Percentiles rank a stretch among this genome's conserved stretches.
phyloP scores from a whole-genome alignment of 2,888 invertebrate species.

The Leptopilina drosophilae region DNA sequence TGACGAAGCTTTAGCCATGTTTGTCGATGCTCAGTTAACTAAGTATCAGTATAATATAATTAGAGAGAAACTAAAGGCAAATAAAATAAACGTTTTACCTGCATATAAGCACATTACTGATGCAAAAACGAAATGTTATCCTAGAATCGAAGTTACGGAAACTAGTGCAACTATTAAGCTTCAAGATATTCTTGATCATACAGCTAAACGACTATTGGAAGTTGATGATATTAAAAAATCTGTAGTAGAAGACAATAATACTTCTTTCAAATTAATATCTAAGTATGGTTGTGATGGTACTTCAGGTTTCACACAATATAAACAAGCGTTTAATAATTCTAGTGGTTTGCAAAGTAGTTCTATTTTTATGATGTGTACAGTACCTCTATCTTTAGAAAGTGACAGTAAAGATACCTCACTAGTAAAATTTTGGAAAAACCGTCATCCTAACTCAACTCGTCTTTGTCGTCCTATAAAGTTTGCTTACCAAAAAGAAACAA shows the following conservation, averaged over 20 bases:
- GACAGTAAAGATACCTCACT: neutral
- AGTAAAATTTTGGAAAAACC: neutral
- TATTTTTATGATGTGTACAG: constrained; percentile 7
- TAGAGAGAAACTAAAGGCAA: neutral
- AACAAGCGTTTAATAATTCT: constrained; percentile 13
- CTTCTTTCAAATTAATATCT: constrained; percentile 4
- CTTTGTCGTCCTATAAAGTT: neutral
- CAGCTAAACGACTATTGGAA: neutral
- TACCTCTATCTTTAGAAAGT: neutral
- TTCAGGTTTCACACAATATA: constrained; percentile 35
- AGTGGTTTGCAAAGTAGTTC: neutral
- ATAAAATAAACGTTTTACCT: neutral
- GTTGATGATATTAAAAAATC: neutral
- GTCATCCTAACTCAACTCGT: neutral
- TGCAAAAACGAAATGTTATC: neutral
- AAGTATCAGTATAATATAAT: constrained; percentile 15
- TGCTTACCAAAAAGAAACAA: neutral
- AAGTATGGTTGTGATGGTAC: constrained; percentile 41
- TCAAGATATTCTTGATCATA: neutral
- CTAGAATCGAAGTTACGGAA: neutral
- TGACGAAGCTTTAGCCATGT: constrained; percentile 25
- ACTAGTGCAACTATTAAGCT: neutral
- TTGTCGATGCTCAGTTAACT: constrained; percentile 19
- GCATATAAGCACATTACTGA: neutral
- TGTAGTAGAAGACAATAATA: constrained; percentile 1